Percentiles rank a stretch among this genome's conserved stretches.
phyloP scores from a whole-genome alignment of 2,888 invertebrate species.

The Xylota segnis region DNA sequence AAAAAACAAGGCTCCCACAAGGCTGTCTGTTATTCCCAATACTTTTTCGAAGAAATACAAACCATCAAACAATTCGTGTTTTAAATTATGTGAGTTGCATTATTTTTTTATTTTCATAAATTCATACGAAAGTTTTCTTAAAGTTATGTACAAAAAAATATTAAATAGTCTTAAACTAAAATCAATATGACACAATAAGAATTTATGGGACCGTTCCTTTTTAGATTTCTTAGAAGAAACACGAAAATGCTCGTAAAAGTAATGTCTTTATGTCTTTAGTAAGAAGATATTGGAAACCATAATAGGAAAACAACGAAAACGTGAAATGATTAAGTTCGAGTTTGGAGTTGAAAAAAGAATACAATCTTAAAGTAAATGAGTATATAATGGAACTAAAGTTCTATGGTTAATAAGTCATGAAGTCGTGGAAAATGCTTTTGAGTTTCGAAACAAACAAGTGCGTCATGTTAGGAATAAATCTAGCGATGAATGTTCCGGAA shows the following conservation, averaged over 20 bases:
- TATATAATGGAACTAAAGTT: slow-evolving; percentile 2
- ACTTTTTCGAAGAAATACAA: neutral
- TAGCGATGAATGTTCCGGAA: slow-evolving; percentile 80
- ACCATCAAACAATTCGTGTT: neutral
- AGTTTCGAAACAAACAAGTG: neutral
- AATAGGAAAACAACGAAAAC: neutral
- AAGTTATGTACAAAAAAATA: slow-evolving; percentile 57
- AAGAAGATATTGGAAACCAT: neutral
- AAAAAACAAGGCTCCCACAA: too few relatives aligned
- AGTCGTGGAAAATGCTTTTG: neutral
- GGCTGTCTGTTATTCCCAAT: too few relatives aligned
- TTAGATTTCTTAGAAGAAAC: slow-evolving; percentile 28
- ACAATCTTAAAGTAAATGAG: slow-evolving; percentile 14
- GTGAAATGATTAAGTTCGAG: slow-evolving; percentile 26
- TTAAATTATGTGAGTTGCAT: slow-evolving; percentile 6
- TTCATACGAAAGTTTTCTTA: slow-evolving; percentile 35
- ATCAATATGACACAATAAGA: slow-evolving; percentile 73
- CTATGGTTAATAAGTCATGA: slow-evolving; percentile 8
- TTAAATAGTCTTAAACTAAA: slow-evolving; percentile 56
- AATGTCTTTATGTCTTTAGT: slow-evolving; percentile 43
- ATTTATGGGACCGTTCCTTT: slow-evolving; percentile 55
- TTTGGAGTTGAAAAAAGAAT: neutral
- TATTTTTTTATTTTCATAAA: slow-evolving; percentile 32
- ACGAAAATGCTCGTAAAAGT: slow-evolving; percentile 24
- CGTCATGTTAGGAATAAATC: slow-evolving; percentile 84